Evolutionary conservation across 64 coral and sea anemone genomes (phyloP), one percentile per base, ranked within the genome.

Genomic region (Hydrozoanthus tunicans): DNA sequence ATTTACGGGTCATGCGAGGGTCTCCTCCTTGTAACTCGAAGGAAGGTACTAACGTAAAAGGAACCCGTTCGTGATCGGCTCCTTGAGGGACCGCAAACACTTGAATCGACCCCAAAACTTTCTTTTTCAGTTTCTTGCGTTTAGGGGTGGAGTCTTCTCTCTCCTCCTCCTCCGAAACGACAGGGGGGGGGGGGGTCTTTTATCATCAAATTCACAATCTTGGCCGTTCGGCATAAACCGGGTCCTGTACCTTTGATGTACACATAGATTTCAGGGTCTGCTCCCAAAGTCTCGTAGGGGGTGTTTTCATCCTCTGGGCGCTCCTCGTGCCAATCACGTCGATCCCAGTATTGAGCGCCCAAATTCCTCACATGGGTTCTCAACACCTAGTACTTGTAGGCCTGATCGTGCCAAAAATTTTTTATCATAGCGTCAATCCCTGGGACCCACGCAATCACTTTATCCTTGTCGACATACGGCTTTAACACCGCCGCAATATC

Each of bases 251-350:
- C 77, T 79, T 80, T 80, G 32, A 80, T 53, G 6, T 80, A 80
- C 32, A 43, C 32, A 43, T 43, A 43, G 32, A 43, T 43, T 43
- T 43, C 32, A 43, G 32, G 32, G 32, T 80, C 78, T 57, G 78
- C 53, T 17, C 51, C 78, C 27, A 80, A 59, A 26, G 58, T 59
- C 17, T 79, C 77, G 77, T 56, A 79, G 52, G 52, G 77, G n/a
- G 58, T 59, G 17, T 15, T 59, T 53, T 54, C 52, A 79, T 79
- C 77, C 77, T 79, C 53, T 15, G 78, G 78, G 56, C 43, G 78
- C 78, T 80, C 78, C 53, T 80, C 78, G 78, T 80, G 78, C 78
- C 78, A 80, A 53, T 80, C 51, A 80, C 53, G n/a, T 80, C 78
- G 2, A 43, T 43, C 32, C 32, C 32, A 43, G 32, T 43, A 43